Evolutionary conservation across 2,888 invertebrate species (phyloP).

Genomic region (Zygaena filipendulae): DNA sequence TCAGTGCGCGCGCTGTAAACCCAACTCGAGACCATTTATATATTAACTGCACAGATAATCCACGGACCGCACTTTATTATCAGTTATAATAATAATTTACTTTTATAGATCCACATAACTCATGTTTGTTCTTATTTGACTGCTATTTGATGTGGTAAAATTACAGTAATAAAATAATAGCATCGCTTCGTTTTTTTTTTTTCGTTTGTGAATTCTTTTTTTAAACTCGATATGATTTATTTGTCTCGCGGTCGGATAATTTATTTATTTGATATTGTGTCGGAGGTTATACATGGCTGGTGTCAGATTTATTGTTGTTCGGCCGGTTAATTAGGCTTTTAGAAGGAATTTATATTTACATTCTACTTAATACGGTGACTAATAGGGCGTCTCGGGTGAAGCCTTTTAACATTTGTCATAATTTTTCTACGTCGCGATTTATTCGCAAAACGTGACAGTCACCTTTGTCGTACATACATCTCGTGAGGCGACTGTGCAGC

Average conservation of each 20-base stretch:
- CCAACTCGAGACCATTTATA: slow-evolving; percentile 47
- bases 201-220: slow-evolving; percentile 26
- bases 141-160: slow-evolving; percentile 49
- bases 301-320: slow-evolving; percentile 41
- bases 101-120: slow-evolving; percentile 64
- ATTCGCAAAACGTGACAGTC: slow-evolving; percentile 54
- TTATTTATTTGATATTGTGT: too few relatives aligned
- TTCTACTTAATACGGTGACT: slow-evolving; percentile 53
- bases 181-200: slow-evolving; percentile 22
- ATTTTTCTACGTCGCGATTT: slow-evolving; percentile 66
- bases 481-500: slow-evolving; percentile 25
- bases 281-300: slow-evolving; percentile 24
- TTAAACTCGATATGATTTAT: too few relatives aligned
- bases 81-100: slow-evolving; percentile 67
- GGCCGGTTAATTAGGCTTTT: slow-evolving; percentile 41
- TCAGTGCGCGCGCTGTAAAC: slow-evolving; percentile 46
- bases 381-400: slow-evolving; percentile 35
- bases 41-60: slow-evolving; percentile 60
- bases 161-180: slow-evolving; percentile 54
- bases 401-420: slow-evolving; percentile 57
- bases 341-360: slow-evolving; percentile 36
- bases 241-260: too few relatives aligned
- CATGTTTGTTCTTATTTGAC: slow-evolving; percentile 64
- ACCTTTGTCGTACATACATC: slow-evolving; percentile 39
- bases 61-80: slow-evolving; percentile 63